Percentiles rank a stretch among this genome's conserved stretches.
Conservation (phyloP, 2,797 vertebrate species). For the Tangara arthus region DNA sequence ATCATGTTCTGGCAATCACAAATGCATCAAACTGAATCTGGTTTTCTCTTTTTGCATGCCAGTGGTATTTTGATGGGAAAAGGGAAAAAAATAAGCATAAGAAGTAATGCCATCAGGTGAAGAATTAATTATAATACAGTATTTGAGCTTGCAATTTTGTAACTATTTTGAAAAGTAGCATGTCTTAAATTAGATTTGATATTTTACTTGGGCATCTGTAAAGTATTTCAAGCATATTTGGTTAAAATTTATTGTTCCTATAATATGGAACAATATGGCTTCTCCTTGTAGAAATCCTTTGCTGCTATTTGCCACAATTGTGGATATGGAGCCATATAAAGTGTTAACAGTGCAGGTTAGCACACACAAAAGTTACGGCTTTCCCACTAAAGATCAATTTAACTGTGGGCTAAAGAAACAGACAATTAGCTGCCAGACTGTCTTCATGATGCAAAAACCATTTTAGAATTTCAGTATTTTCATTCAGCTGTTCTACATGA, state of each 20-base stretch:
- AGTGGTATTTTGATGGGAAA: not conserved
- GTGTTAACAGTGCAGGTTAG: not conserved
- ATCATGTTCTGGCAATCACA: not conserved
- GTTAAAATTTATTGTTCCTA: not conserved
- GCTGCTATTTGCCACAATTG: accelerated
- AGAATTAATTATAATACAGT: not conserved
- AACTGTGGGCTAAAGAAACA: not conserved
- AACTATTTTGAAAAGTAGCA: not conserved
- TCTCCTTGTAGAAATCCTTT: not conserved
- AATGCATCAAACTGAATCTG: not conserved
- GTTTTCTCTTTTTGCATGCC: not conserved
- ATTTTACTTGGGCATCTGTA: not conserved
- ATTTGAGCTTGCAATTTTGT: not conserved
- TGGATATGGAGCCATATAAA: not conserved
- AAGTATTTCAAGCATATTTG: not conserved
- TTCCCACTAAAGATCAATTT: not conserved
- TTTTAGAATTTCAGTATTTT: not conserved
- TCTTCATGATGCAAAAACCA: not conserved
- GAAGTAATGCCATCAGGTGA: not conserved
- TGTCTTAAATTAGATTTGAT: not conserved
- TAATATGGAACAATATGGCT: not conserved
- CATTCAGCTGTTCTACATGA: not conserved
- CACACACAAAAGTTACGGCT: not conserved
- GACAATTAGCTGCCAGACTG: not conserved
- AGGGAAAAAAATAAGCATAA: not conserved